phyloP scores from a whole-genome alignment of 2,113 vertebrate species.

The Prochilodus magdalenae region DNA sequence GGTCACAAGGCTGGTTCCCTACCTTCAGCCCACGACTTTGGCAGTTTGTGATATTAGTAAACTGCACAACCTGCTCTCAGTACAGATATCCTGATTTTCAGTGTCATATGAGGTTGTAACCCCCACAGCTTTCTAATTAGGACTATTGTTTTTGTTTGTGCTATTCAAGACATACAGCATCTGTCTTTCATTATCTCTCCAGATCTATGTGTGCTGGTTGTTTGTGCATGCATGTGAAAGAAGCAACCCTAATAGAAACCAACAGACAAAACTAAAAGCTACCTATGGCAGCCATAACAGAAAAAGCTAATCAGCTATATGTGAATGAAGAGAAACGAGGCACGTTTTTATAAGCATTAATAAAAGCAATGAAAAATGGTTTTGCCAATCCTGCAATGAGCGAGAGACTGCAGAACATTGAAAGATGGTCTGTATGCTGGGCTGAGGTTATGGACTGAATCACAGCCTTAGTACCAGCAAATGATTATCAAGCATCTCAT shows the following conservation, averaged over 20 bases:
- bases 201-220: neutral
- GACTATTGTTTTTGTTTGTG: neutral
- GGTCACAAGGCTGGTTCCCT: too few relatives aligned
- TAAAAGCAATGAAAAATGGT: neutral
- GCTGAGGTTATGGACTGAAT: neutral
- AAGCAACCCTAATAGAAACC: neutral
- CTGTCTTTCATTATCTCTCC: neutral
- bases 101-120: too few relatives aligned
- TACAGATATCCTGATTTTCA: too few relatives aligned
- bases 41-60: too few relatives aligned
- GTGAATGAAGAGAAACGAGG: too few relatives aligned
- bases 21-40: too few relatives aligned
- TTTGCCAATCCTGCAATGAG: neutral
- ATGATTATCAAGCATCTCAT: neutral
- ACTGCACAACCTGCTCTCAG: too few relatives aligned
- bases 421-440: slow-evolving; percentile 24
- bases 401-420: neutral
- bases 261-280: neutral
- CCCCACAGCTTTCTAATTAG: neutral
- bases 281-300: neutral
- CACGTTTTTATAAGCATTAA: neutral
- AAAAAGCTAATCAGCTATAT: neutral
- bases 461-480: slow-evolving; percentile 14
- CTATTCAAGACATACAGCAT: neutral
- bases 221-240: neutral